Evolutionary conservation across 2,888 invertebrate species (phyloP).

Genomic region (Plagiodera versicolora): DNA sequence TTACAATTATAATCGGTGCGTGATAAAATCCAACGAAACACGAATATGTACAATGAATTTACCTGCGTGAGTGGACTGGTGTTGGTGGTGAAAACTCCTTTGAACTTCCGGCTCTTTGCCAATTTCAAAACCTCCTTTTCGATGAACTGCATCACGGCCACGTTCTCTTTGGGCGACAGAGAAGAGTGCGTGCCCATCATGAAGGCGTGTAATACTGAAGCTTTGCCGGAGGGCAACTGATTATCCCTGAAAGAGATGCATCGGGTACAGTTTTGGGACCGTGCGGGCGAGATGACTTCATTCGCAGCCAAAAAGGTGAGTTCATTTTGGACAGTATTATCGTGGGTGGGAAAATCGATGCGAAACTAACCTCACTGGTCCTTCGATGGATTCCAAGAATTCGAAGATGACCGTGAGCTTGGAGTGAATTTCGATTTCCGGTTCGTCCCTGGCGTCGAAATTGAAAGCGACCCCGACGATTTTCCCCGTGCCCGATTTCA

Average conservation of each 20-base stretch:
- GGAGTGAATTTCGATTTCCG: conserved; percentile 69
- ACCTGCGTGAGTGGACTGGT: conserved; percentile 88
- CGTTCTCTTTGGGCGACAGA: conserved; percentile 72
- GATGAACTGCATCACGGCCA: conserved; percentile 75
- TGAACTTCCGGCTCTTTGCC: conserved; percentile 67
- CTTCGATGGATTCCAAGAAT: conserved; percentile 77
- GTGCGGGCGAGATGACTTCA: no score
- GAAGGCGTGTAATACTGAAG: conserved; percentile 78
- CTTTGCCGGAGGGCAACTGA: conserved; percentile 64
- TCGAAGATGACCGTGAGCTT: conserved; percentile 74
- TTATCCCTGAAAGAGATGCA: conserved; percentile 54
- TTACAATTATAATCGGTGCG: no score
- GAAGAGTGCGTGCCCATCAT: conserved; percentile 82
- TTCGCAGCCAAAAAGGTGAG: no score
- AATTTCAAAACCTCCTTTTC: conserved; percentile 73
- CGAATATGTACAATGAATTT: conserved; percentile 32
- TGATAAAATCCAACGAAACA: background rate
- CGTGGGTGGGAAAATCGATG: no score
- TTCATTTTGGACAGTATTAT: no score
- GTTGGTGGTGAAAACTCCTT: conserved; percentile 83
- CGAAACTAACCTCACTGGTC: conserved; percentile 64
- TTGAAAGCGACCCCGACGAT: conserved; percentile 75
- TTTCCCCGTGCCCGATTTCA: conserved; percentile 58
- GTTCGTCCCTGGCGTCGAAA: conserved; percentile 81
- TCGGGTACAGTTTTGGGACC: no score